Percentiles rank a stretch among this genome's conserved stretches.
phyloP scores from a whole-genome alignment of 2,113 vertebrate genomes.

The Promerops cafer region DNA sequence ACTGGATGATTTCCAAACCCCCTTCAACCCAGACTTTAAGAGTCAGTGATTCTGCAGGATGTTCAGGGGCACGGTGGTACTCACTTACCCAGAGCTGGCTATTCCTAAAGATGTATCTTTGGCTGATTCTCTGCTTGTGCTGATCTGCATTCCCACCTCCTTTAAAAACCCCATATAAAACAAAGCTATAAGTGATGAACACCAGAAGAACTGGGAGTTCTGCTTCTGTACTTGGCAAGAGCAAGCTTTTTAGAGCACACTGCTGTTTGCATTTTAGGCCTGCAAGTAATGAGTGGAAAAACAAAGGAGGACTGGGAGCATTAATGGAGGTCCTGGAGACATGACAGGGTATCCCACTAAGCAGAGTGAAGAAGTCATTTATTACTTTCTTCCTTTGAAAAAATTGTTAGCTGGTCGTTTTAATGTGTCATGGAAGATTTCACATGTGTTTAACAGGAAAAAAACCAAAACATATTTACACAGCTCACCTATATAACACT shows the following conservation, averaged over 20 bases:
- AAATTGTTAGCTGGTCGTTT: background rate
- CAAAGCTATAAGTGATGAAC: background rate
- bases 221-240: background rate
- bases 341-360: background rate
- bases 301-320: background rate
- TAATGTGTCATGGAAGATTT: background rate
- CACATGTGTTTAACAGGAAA: background rate
- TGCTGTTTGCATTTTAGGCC: background rate
- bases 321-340: background rate
- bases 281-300: background rate
- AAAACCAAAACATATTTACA: background rate
- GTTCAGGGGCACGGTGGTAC: accelerated
- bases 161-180: background rate
- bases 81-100: background rate
- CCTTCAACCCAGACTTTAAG: background rate
- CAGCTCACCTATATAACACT: background rate
- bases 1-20: background rate
- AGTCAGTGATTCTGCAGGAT: background rate
- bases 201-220: background rate
- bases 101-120: background rate
- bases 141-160: background rate
- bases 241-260: background rate
- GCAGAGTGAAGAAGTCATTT: background rate
- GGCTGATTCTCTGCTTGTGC: background rate
- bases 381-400: background rate